Base-by-base conservation (phyloP, 2,113 vertebrate species). In the Megalops atlanticus region DNA sequence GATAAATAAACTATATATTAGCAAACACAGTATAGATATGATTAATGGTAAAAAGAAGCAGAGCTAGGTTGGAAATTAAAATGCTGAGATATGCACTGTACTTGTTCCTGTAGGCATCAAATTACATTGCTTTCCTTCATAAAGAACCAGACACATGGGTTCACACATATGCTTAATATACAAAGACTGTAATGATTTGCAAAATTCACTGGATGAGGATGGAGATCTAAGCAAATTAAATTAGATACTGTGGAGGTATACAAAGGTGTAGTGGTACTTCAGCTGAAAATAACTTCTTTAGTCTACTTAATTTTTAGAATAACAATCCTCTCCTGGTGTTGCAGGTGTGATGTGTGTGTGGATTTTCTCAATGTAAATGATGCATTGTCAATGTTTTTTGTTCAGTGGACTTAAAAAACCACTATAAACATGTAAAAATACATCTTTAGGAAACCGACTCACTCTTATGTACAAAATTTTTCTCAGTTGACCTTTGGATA, bases 381-480 rank as follows among this genome's bases (percentile, higher is more conserved):
- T 43, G 58, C 8, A 64, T 31, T 10, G 58, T 41, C 6, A 78
- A 24, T 69, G 40, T 78, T 38, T 68, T 38, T 43, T 27, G 31
- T 68, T 82, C 68, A 84, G 54, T 77, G 80, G 82, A 84, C 72
- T 64, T 82, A 88, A 82, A 84, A 87, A 92, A 89, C 80, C 80
- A 83, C 72, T 90, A 89, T 82, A 90, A 90, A 92, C 78, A 84
- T 87, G 85, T 91, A 91, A 82, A 92, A 91, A 92, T 89, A 84
- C 43, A 75, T 86, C 71, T 83, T 83, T 83, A 82, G 86, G 74
- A 79, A 81, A 77, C 45, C 72, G 45, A 84, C 79, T 58, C 36
- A 77, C 64, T 78, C 52, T 78, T 78, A 78, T 79, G 45, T 74
- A 80, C 69, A 80, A 74, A 80, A 52, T 12, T 45, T 72, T 52